A percentile compares a stretch with the other conserved stretches of the same genome.
phyloP scores from a whole-genome alignment of 2,888 invertebrate genomes.

The Rotaria sp. region DNA sequence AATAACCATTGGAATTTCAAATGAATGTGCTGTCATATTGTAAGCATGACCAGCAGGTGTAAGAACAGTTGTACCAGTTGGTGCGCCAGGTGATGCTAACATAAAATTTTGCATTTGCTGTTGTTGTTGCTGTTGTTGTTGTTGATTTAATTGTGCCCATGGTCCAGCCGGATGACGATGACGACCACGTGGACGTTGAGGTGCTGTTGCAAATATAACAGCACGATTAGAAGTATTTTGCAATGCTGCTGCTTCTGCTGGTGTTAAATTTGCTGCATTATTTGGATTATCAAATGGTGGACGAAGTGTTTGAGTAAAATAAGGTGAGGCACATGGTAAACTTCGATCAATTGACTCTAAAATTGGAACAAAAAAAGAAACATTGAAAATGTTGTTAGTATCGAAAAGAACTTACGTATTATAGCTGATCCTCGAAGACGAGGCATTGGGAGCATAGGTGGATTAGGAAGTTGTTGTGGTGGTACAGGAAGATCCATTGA shows the following conservation, averaged over 20 bases:
- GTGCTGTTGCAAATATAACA: background rate
- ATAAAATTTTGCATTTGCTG: background rate
- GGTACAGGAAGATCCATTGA: background rate
- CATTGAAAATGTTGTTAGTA: background rate
- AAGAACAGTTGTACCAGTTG: background rate
- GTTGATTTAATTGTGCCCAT: background rate
- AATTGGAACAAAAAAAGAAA: background rate
- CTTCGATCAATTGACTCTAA: background rate
- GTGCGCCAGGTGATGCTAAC: background rate
- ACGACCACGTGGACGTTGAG: background rate
- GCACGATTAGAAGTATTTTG: background rate
- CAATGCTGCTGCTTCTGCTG: background rate
- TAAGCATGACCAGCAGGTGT: background rate
- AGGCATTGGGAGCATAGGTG: background rate
- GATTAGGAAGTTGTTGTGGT: background rate
- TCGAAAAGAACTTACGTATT: background rate
- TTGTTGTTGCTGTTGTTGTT: background rate
- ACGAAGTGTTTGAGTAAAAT: constrained; percentile 20
- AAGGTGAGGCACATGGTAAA: constrained; percentile 5
- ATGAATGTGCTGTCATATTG: background rate
- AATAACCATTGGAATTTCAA: constrained; percentile 26
- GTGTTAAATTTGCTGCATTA: background rate
- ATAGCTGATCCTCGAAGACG: constrained; percentile 3
- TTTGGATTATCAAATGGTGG: background rate
- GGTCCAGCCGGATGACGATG: constrained; percentile 24